Evolutionary conservation across 2,113 vertebrate species (phyloP).

Genomic region (Tachysurus vachellii): DNA sequence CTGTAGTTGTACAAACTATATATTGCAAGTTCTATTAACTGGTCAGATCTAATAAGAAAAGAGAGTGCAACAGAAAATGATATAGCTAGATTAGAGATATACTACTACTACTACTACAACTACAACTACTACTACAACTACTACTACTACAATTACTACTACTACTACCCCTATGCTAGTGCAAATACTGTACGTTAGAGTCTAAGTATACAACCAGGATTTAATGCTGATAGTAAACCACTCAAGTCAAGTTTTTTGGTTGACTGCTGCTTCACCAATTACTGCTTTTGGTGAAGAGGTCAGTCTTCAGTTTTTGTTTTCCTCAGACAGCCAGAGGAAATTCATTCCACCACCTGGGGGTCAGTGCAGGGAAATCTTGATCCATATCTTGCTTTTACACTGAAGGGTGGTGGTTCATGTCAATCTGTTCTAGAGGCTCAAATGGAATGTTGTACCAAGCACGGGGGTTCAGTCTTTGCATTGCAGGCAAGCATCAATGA

Average conservation of each 20-base stretch:
- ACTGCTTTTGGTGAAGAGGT: not conserved
- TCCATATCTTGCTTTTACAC: not conserved
- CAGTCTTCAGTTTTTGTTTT: not conserved
- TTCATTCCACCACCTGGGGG: not conserved
- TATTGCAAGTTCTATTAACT: not conserved
- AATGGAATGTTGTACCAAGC: not conserved
- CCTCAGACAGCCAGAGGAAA: no score
- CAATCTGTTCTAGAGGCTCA: no score
- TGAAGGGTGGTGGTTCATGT: not conserved
- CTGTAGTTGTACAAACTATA: not conserved
- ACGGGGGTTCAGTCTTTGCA: not conserved
- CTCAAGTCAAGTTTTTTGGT: not conserved
- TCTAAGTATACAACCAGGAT: not conserved
- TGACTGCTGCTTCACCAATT: not conserved
- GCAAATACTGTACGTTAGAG: not conserved
- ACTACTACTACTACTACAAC: not conserved
- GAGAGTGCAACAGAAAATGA: not conserved
- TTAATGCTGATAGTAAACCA: not conserved
- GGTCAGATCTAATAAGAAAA: not conserved
- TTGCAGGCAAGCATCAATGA: not conserved
- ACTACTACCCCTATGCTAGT: no score
- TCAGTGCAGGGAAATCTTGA: not conserved
- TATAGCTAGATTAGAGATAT: not conserved
- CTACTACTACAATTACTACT: not conserved
- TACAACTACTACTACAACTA: not conserved